Percentiles rank a stretch among this genome's conserved stretches.
These are phyloP conservation scores for Cervus canadensis DNA, from an alignment of 2,113 vertebrate genomes.

Conservation along the genomic window DNA sequence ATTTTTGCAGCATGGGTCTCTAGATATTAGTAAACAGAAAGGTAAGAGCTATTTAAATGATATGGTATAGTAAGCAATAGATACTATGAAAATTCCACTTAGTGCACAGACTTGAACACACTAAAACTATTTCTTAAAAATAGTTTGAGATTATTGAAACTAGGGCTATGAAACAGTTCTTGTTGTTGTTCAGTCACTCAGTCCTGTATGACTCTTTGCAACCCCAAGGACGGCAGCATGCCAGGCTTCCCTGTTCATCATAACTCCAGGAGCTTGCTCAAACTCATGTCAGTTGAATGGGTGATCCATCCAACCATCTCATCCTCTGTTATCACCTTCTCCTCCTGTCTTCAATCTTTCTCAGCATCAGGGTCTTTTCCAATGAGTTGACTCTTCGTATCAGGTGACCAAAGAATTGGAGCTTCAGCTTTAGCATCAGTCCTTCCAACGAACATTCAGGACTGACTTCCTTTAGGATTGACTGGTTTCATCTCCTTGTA, in stretches of 20 bases:
- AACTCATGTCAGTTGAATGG: neutral
- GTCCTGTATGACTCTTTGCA: neutral
- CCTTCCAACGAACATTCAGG: neutral
- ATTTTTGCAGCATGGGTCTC: neutral
- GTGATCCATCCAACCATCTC: neutral
- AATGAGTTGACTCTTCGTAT: fast-evolving
- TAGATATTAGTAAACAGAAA: neutral
- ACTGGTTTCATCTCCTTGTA: neutral
- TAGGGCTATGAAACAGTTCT: neutral
- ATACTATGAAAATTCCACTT: neutral
- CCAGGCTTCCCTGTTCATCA: neutral
- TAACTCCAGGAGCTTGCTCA: neutral
- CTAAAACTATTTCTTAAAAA: neutral
- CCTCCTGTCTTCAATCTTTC: neutral
- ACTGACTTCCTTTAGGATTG: neutral
- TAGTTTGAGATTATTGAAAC: neutral
- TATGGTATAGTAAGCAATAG: neutral
- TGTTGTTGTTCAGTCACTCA: neutral
- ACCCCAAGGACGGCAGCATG: neutral
- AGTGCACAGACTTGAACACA: neutral
- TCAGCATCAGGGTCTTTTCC: neutral
- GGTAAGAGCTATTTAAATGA: neutral
- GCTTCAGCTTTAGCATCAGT: neutral
- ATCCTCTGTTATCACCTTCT: neutral
- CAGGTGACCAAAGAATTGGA: neutral